Evolutionary conservation across 1,140 invertebrate species (phyloP), one percentile per base, ranked within the genome.

Genomic region (Lerema accius): DNA sequence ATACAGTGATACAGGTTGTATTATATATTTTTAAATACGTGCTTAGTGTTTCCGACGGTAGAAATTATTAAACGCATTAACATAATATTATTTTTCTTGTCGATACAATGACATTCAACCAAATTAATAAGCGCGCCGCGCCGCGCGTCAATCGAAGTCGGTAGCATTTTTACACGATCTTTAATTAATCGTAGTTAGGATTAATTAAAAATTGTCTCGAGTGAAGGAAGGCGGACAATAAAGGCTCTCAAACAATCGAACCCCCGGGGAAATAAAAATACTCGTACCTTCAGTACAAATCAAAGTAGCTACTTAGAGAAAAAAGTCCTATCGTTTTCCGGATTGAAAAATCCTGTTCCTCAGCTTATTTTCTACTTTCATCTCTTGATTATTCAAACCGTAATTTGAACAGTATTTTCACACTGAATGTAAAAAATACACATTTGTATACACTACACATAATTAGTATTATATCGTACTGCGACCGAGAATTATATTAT

Each of bases 161-260:
- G 0, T 42, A 28, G 11, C 37, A 9, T 23, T 46, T 23, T 46
- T 55, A 42, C 51, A 55, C 51, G 19, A 39, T 14, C 19, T 39
- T 42, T 55, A 55, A 55, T 55, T 55, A 55, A 55, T 55, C 51
- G 37, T 55, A 55, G 51, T 55, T 55, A 43, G 39, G 53, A 56
- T 56, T 56, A 56, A 56, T 56, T 56, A 56, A 56, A 43, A 56
- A 56, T 35, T 45, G 53, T 56, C 53, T 56, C 53, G 53, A 45
- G 39, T 32, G 53, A 56, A 56, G 40, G 40, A 56, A 56, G 23
- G 23, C 39, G 53, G 28, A 56, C 53, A 56, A 58, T 45, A 45
- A 45, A 45, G 53, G 51, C 39, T 43, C 51, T 56, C 51, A 56
- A 56, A 56, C 51, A 56, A 56, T 56, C 39, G 51, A 56, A 43